Evolutionary conservation across 37 sponge, comb jelly and placozoan species (phyloP).

Genomic region (Amphimedon queenslandica): DNA sequence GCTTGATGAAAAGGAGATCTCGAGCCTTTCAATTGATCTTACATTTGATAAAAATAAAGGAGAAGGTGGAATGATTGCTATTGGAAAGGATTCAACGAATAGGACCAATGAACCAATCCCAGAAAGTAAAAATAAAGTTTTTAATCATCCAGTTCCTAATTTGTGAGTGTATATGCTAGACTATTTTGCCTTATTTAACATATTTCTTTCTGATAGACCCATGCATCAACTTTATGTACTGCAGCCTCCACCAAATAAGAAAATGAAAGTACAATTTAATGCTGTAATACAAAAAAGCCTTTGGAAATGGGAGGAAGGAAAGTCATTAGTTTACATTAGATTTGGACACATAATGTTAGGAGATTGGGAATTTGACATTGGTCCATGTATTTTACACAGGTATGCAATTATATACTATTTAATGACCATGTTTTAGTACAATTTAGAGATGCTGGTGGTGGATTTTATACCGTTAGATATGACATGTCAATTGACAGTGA

Average conservation of each 20-base stretch:
- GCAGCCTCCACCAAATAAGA: not conserved
- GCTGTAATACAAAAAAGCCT: constrained; percentile 14
- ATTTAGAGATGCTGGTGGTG: constrained; percentile 25
- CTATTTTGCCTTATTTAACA: too few relatives aligned
- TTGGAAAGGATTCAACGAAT: not conserved
- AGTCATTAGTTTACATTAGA: constrained; percentile 3
- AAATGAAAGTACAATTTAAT: constrained; percentile 23
- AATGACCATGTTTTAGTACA: not conserved
- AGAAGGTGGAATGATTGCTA: not conserved
- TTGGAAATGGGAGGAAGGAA: constrained; percentile 30
- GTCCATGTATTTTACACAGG: not conserved
- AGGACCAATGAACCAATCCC: not conserved
- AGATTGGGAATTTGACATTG: constrained; percentile 16
- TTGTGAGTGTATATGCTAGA: not conserved
- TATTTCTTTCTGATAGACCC: not conserved
- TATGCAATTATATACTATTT: not conserved
- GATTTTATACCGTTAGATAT: constrained; percentile 3
- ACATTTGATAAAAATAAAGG: too few relatives aligned
- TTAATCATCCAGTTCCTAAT: not conserved
- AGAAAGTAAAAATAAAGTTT: not conserved
- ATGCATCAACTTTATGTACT: not conserved
- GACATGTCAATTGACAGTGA: not conserved
- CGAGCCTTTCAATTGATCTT: too few relatives aligned
- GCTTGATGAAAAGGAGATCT: too few relatives aligned
- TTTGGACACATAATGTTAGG: constrained; percentile 37